Conservation (phyloP, 1,140 invertebrate species). For the Melipona quadrifasciata region DNA sequence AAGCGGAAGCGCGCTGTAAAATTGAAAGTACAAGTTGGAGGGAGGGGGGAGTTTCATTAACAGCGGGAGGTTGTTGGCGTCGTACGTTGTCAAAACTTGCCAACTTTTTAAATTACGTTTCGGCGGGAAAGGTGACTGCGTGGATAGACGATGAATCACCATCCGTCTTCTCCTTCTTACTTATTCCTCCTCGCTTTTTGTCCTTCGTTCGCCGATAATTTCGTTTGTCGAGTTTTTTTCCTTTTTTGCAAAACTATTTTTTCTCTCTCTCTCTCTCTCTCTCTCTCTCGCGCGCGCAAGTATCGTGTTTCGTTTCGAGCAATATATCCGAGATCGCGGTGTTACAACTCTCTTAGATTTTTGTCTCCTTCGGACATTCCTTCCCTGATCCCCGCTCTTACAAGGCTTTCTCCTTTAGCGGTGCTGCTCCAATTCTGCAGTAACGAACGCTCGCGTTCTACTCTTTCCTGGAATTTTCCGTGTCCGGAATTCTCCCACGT, state of each 20-base stretch:
- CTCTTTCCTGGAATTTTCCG: not conserved
- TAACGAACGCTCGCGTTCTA: not conserved
- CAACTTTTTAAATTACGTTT: constrained; percentile 81
- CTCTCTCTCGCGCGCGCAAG: too few species aligned
- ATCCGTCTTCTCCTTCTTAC: not conserved
- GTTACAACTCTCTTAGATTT: not conserved
- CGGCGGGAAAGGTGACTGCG: constrained; percentile 66
- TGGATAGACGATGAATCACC: not conserved
- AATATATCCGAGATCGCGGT: too few species aligned
- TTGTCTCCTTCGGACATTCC: not conserved
- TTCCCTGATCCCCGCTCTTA: not conserved
- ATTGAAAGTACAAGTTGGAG: constrained; percentile 76
- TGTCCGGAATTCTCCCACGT: not conserved
- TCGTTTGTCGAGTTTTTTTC: not conserved
- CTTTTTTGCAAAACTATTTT: too few species aligned
- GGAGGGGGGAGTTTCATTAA: constrained; percentile 78
- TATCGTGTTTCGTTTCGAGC: too few species aligned
- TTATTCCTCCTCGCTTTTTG: too few species aligned
- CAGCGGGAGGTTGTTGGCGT: constrained; percentile 66
- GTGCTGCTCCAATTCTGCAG: too few species aligned
- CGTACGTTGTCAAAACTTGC: constrained; percentile 59
- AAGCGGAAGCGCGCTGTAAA: constrained; percentile 65
- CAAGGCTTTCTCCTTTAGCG: not conserved
- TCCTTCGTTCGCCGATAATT: not conserved
- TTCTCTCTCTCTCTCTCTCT: too few species aligned